Base-by-base conservation (phyloP, 2,113 vertebrate species). In the Phocoena phocoena region DNA sequence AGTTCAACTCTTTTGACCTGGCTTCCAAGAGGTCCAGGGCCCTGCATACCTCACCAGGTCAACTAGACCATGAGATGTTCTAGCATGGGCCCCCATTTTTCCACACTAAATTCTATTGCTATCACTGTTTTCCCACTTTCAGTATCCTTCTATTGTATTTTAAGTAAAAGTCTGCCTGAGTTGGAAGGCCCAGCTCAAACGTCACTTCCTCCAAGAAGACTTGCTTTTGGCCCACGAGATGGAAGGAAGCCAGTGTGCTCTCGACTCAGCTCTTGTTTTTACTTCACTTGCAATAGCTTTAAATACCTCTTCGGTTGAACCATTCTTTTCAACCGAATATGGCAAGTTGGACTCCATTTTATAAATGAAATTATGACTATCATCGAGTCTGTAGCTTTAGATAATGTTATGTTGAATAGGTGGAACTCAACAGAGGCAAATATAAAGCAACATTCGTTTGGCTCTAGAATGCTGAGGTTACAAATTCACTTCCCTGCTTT, bases 51-150 rank as follows among this genome's bases (percentile, higher is more conserved):
- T 81, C 21, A 15, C n/a, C 80, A 17, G 26, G 14, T 38, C 26
- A 67, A 33, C 15, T 9, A 36, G 55, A 8, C 5, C 28, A 1
- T 0, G 0, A 0, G 17, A 31, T 0, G 6, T 2, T 26, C 17
- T 0, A 0, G 12, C 4, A 2, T 1, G 8, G 53, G 2, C 6
- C 44, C 10, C 55, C 20, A 0, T 21, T 36, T 33, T 11, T 15
- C 18, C 44, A 28, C 5, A 1, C 5, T 14, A 12, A 7, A 1
- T n/a, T 60, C 18, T n/a, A 7, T 6, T 4, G 21, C 7, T 1
- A 0, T 14, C 26, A 7, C 10, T 9, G 23, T 17, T 5, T 41
- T 44, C 44, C 33, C 23, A 63, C n/a, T 3, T 50, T 36, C 14
- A 4, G 7, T 3, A 2, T 5, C 28, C 2, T 10, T 23, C 47